A percentile compares a stretch with the other conserved stretches of the same genome.
Evolutionary conservation across 1,140 invertebrate genomes (phyloP).

Genomic region (Asobara japonica): DNA sequence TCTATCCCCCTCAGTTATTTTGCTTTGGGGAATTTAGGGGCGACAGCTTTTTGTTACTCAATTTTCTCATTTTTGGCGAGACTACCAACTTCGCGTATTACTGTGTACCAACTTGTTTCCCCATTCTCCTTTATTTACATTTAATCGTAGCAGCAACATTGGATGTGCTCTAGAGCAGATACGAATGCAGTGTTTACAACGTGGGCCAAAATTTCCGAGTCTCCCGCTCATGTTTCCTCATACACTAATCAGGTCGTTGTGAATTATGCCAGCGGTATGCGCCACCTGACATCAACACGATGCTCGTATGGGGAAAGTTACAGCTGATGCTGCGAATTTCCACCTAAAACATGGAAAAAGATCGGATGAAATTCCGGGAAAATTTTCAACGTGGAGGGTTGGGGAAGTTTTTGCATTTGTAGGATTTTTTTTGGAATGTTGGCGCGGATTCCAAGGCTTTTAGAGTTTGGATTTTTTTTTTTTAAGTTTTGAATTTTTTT

Average conservation of each 20-base stretch:
- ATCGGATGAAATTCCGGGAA: neutral
- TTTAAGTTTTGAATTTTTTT: no score
- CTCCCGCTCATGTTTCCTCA: neutral
- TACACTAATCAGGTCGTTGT: constrained; percentile 1
- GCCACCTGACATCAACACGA: neutral
- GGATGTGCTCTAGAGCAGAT: neutral
- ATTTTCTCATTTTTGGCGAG: no score
- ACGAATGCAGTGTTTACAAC: neutral
- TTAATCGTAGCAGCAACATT: neutral
- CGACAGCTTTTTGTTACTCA: no score
- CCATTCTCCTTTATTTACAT: neutral
- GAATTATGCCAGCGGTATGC: neutral
- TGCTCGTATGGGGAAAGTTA: neutral
- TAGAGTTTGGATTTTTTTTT: no score
- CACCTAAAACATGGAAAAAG: neutral
- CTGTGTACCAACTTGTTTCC: neutral
- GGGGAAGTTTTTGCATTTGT: no score
- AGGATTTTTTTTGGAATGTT: no score
- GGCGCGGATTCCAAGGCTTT: no score
- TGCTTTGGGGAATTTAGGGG: no score
- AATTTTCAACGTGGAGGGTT: no score
- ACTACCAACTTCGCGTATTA: no score
- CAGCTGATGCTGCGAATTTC: neutral
- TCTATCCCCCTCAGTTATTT: no score
- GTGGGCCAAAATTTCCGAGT: neutral